Evolutionary conservation across 2,797 vertebrate genomes (phyloP).

Genomic region (Acanthiza pusilla): DNA sequence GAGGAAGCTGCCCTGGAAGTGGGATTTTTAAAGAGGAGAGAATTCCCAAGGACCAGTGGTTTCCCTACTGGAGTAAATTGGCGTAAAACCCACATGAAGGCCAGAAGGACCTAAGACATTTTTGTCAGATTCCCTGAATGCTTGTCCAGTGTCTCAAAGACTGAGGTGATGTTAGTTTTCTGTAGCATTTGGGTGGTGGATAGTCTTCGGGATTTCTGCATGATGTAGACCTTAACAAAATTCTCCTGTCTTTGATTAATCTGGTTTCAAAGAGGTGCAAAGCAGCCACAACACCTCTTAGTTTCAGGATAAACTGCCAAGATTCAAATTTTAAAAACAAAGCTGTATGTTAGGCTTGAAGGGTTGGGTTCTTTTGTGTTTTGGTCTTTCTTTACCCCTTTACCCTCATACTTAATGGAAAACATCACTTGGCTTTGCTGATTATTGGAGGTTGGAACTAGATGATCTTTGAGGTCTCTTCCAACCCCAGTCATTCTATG

Average conservation of each 20-base stretch:
- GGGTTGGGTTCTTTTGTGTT: neutral
- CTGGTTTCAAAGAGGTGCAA: neutral
- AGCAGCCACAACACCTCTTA: neutral
- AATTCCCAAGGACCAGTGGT: neutral
- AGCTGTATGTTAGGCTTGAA: neutral
- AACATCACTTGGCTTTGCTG: neutral
- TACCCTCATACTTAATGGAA: neutral
- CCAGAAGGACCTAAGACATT: neutral
- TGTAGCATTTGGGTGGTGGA: neutral
- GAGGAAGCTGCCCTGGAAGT: neutral
- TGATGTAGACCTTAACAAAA: neutral
- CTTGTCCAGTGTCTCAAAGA: neutral
- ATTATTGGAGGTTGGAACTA: neutral
- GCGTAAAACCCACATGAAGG: neutral
- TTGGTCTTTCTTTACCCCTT: neutral
- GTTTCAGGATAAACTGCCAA: neutral
- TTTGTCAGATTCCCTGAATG: neutral
- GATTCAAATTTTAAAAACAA: neutral
- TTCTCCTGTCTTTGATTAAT: neutral
- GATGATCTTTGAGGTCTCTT: neutral
- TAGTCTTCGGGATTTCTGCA: neutral
- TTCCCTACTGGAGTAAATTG: neutral
- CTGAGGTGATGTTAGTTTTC: neutral
- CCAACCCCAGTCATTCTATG: neutral
- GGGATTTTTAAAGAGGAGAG: neutral